A percentile compares a stretch with the other conserved stretches of the same genome.
These are phyloP conservation scores for Automeris io DNA, from an alignment of 2,888 invertebrate genomes.

Conservation along the genomic window DNA sequence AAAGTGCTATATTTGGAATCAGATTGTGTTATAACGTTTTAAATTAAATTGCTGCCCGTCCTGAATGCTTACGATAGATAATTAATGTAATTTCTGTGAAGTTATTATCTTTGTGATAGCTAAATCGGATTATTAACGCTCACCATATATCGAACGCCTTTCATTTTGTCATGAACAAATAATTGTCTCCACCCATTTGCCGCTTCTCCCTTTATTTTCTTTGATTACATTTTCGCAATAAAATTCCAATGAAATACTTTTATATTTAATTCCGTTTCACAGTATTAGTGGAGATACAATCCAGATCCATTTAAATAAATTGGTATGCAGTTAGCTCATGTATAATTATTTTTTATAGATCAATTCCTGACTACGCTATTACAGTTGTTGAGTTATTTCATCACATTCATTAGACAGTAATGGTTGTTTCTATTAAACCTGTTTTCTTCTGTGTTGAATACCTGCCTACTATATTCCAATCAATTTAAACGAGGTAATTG, in stretches of 20 bases:
- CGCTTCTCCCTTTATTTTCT: not conserved
- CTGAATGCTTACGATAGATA: not conserved
- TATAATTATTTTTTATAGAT: slow-evolving; percentile 3
- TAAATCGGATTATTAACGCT: slow-evolving; percentile 1
- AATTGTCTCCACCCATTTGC: not conserved
- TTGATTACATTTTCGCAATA: not conserved
- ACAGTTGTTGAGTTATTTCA: not conserved
- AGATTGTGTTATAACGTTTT: not conserved
- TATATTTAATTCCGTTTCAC: not conserved
- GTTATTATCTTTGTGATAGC: not conserved
- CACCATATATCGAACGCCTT: not conserved
- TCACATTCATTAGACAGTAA: not conserved
- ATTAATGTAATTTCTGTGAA: not conserved
- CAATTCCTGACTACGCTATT: not conserved
- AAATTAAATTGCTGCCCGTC: not conserved
- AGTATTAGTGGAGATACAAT: not conserved
- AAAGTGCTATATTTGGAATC: not conserved
- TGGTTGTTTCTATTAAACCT: not conserved
- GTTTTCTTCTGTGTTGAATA: not conserved
- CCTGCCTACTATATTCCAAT: not conserved
- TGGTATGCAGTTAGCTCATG: not conserved
- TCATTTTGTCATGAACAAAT: slow-evolving; percentile 1
- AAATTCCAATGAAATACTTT: not conserved
- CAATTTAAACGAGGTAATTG: not conserved
- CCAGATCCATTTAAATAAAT: not conserved